phyloP scores from a whole-genome alignment of 2,113 vertebrate genomes.

The Garra rufa region DNA sequence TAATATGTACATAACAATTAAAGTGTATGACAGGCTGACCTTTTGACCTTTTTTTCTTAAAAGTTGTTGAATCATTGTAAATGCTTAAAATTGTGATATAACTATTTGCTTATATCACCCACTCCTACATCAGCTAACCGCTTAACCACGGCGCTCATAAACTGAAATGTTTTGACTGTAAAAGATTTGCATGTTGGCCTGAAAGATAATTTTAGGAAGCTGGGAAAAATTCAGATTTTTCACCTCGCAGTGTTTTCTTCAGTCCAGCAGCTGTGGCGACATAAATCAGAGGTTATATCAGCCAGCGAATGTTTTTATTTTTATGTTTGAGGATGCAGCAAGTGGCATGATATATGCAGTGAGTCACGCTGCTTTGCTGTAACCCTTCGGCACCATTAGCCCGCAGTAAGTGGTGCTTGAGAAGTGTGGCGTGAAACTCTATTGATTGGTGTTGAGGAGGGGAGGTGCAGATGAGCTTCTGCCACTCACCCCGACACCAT shows the following conservation, averaged over 20 bases:
- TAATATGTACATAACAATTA: neutral
- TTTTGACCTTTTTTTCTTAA: neutral
- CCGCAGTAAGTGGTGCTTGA: conserved; percentile 48
- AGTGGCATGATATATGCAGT: conserved; percentile 2
- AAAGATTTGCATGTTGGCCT: neutral
- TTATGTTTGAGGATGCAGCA: neutral
- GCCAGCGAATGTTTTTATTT: conserved; percentile 8
- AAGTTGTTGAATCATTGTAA: neutral
- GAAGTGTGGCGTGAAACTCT: conserved; percentile 35
- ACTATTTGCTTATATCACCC: neutral
- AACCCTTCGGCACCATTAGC: conserved; percentile 56
- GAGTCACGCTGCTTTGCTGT: conserved; percentile 35
- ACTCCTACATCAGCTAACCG: neutral
- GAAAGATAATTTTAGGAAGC: neutral
- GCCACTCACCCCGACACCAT: conserved; percentile 31
- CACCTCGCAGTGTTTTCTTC: neutral
- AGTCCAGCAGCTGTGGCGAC: neutral
- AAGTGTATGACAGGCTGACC: neutral
- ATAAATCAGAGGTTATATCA: neutral
- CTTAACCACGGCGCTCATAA: neutral
- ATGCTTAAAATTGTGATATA: neutral
- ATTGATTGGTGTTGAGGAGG: conserved; percentile 48
- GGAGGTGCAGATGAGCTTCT: conserved; percentile 26
- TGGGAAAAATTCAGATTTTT: neutral
- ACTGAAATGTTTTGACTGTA: neutral